Base-by-base conservation (phyloP, 2,888 invertebrate genomes). In the Lissonota sp. region DNA sequence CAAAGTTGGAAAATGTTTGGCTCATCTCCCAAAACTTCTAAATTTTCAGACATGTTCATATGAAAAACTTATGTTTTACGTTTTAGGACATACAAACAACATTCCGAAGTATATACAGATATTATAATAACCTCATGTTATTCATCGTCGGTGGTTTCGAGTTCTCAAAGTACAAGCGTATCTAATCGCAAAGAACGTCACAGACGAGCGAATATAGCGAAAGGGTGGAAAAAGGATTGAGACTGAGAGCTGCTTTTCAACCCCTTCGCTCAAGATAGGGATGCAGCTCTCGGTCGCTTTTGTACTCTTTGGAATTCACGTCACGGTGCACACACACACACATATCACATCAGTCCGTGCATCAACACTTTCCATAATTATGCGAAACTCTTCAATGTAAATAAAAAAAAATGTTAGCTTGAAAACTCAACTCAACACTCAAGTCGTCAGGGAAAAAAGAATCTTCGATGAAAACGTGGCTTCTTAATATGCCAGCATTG, bases 141-240 rank as follows among this genome's bases (percentile, higher is more conserved):
- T 26, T 26, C 26, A 26, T 26, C 26, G 26, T 26, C n/a, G 39
- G 58, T 63, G 14, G 63, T 53, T 63, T 76, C 69, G 72, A 73
- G 55, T 66, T 77, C 57, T 60, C 69, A 62, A 75, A 70, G 60
- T 66, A 82, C 83, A 80, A 82, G 80, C 78, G 79, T 76, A 83
- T 83, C 81, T 84, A 72, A 79, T 84, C 79, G 75, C 78, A 79
- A 69, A 75, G 63, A 57, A 69, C 67, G 58, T 77, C 63, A 63
- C 72, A 58, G 55, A 53, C 64, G 73, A 62, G 8, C 62, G 51
- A 72, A 72, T 53, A 49, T 49, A 39, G n/a, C 44, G 37, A 63
- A 40, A 67, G 73, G 40, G 63, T 37, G 10, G 44, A 6, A n/a
- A 8, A 10, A 44, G 26, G 42, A 37, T 26, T 42, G 51, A 12